phyloP scores from a whole-genome alignment of 2,113 vertebrate genomes.

The Bombycilla garrulus region DNA sequence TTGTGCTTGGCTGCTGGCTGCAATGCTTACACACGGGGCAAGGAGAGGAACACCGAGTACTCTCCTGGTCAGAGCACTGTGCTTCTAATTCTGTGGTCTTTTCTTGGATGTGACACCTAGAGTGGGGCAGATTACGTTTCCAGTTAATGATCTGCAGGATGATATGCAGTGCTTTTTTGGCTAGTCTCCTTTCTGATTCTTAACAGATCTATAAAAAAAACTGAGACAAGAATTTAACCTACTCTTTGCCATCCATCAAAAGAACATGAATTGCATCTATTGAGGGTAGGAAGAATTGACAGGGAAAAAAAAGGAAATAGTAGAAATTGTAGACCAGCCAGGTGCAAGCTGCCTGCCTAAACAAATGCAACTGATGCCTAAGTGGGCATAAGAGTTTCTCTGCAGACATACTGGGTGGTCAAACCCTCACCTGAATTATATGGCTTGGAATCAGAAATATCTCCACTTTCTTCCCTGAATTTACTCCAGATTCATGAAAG shows the following conservation, averaged over 20 bases:
- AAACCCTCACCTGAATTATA: neutral
- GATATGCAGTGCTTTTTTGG: neutral
- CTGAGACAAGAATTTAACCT: neutral
- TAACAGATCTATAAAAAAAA: neutral
- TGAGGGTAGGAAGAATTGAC: neutral
- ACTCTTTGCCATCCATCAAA: neutral
- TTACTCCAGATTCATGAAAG: neutral
- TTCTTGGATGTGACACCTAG: constrained; percentile 38
- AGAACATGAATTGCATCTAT: neutral
- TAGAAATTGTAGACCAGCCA: constrained; percentile 2
- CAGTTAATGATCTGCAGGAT: constrained; percentile 41
- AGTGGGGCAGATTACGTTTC: constrained; percentile 10
- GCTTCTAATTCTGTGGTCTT: constrained; percentile 13
- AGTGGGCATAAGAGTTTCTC: neutral
- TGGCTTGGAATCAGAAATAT: neutral
- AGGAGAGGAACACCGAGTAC: neutral
- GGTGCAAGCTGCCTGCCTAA: neutral
- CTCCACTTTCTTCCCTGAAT: neutral
- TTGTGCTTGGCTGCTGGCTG: constrained; percentile 29
- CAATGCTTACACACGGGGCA: neutral
- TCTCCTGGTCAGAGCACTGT: neutral
- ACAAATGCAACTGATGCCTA: neutral
- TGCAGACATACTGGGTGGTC: neutral
- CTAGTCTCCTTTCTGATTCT: neutral
- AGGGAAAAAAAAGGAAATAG: neutral